phyloP scores from a whole-genome alignment of 2,113 vertebrate genomes.

The Rhagologus leucostigma region DNA sequence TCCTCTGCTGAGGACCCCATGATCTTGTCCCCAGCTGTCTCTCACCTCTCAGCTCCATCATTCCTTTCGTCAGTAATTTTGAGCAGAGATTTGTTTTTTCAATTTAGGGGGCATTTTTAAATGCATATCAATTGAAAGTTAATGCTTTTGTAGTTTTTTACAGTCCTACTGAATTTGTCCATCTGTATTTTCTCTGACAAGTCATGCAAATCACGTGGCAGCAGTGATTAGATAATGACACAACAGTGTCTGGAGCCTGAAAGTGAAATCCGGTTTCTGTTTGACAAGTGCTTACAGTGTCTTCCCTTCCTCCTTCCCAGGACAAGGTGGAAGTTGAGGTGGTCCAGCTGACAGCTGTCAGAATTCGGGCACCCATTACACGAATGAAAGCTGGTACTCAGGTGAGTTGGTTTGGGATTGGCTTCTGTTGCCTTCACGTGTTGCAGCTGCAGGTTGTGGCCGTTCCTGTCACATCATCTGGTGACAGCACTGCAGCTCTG shows the following conservation, averaged over 20 bases:
- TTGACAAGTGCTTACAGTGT: background rate
- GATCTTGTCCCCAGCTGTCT: background rate
- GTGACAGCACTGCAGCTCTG: background rate
- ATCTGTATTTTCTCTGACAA: background rate
- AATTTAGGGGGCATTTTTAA: background rate
- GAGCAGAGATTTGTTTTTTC: background rate
- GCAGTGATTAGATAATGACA: background rate
- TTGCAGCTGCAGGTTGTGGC: background rate
- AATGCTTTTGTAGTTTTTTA: background rate
- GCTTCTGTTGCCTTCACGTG: background rate
- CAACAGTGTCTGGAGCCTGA: background rate
- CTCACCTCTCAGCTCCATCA: background rate
- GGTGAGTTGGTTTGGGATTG: conserved; percentile 65
- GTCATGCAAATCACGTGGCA: background rate
- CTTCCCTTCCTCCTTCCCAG: conserved; percentile 56
- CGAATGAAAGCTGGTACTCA: conserved; percentile 85
- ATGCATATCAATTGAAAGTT: background rate
- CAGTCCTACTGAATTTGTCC: background rate
- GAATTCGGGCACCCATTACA: conserved; percentile 88
- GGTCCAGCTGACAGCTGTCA: conserved; percentile 81
- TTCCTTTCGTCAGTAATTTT: background rate
- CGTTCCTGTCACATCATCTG: background rate
- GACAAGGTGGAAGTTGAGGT: conserved; percentile 91
- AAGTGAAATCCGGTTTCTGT: background rate
- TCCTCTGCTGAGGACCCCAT: background rate